Conservation (phyloP, 2,113 vertebrate genomes). For the Jaculus jaculus region DNA sequence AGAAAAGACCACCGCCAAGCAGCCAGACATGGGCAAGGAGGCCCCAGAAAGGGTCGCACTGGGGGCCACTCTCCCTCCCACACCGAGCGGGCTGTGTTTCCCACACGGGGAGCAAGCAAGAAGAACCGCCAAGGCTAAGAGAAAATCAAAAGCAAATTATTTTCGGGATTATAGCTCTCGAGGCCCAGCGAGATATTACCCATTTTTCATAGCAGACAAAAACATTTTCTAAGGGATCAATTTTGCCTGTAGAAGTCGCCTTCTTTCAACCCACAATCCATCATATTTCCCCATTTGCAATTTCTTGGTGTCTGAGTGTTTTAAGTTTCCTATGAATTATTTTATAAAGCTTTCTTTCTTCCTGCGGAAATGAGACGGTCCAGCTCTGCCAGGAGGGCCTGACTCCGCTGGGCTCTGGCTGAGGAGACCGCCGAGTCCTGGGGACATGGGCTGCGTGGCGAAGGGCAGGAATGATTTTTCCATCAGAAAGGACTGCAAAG, state of each 20-base stretch:
- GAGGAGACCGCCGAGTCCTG: slow-evolving; percentile 44
- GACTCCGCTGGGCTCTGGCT: slow-evolving; percentile 86
- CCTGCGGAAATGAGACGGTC: slow-evolving; percentile 80
- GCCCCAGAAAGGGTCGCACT: background rate
- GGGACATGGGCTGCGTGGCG: background rate
- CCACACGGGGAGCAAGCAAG: background rate
- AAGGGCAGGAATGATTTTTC: slow-evolving; percentile 90
- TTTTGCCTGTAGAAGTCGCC: slow-evolving; percentile 94
- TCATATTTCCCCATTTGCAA: slow-evolving; percentile 95
- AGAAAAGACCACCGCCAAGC: no score
- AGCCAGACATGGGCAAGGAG: background rate
- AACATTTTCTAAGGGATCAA: slow-evolving; percentile 99
- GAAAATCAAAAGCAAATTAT: slow-evolving; percentile 89
- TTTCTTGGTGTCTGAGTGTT: slow-evolving; percentile 88
- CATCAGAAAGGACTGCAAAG: slow-evolving; percentile 89
- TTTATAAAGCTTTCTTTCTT: slow-evolving; percentile 84
- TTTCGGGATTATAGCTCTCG: slow-evolving; percentile 86
- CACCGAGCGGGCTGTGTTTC: accelerated
- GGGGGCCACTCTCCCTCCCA: background rate
- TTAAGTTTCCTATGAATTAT: slow-evolving; percentile 91
- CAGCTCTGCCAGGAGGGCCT: slow-evolving; percentile 75
- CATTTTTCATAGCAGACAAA: slow-evolving; percentile 99
- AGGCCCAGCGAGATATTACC: slow-evolving; percentile 90
- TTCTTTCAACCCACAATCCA: slow-evolving; percentile 97
- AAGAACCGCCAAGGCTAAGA: slow-evolving; percentile 69